phyloP scores from a whole-genome alignment of 2,113 vertebrate species.

The Nesoenas mayeri region DNA sequence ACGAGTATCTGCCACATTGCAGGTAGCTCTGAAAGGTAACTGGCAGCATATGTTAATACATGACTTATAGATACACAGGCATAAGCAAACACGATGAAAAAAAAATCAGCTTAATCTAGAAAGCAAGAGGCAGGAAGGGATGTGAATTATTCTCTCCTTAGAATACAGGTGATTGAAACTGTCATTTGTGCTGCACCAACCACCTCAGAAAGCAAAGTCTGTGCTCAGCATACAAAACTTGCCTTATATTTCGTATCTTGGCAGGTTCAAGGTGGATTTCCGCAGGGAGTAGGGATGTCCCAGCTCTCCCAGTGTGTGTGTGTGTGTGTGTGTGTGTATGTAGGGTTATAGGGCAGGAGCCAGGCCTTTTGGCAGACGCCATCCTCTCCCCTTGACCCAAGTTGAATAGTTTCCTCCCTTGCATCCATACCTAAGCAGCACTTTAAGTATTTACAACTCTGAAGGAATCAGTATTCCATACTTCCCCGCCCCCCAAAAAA shows the following conservation, averaged over 20 bases:
- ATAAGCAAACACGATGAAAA: not conserved
- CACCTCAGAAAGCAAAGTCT: not conserved
- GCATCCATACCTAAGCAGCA: not conserved
- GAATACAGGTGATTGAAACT: not conserved
- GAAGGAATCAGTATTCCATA: not conserved
- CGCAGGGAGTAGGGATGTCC: not conserved
- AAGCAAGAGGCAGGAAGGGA: not conserved
- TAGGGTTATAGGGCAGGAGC: not conserved
- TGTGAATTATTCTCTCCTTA: not conserved
- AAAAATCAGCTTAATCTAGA: not conserved
- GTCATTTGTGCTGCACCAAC: not conserved
- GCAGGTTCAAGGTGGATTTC: not conserved
- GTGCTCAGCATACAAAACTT: not conserved
- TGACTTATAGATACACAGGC: not conserved
- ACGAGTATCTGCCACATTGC: not conserved
- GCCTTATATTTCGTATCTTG: not conserved
- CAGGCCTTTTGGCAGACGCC: not conserved
- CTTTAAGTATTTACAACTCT: not conserved
- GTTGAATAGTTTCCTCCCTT: not conserved
- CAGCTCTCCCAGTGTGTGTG: not conserved
- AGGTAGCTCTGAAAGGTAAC: not conserved
- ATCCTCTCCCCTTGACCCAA: not conserved
- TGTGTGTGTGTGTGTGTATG: not conserved
- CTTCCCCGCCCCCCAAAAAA: accelerated
- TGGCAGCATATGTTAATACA: not conserved